Evolutionary conservation across 2,797 vertebrate genomes (phyloP).

Genomic region (Squalus acanthias): DNA sequence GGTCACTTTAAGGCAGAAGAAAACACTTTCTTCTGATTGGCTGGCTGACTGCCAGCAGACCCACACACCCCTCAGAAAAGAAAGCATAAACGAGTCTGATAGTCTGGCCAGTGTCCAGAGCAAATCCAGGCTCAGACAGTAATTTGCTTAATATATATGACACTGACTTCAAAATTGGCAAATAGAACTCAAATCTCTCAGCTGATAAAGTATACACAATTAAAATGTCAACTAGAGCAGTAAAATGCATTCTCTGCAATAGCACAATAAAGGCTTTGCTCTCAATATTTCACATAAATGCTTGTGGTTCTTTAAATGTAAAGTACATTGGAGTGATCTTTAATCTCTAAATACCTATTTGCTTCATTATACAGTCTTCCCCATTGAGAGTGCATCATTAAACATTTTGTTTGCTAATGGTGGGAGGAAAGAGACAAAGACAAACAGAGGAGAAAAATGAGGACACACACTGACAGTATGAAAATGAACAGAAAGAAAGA

Average conservation of each 20-base stretch:
- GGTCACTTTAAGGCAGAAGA: constrained; percentile 14
- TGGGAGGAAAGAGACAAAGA: neutral
- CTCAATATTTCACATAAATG: neutral
- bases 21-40: constrained; percentile 40
- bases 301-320: neutral
- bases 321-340: neutral
- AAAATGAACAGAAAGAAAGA: neutral
- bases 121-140: constrained; percentile 41
- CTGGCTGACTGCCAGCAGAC: constrained; percentile 37
- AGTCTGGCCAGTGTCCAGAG: constrained; percentile 39
- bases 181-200: constrained; percentile 26
- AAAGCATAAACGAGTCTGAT: constrained; percentile 39
- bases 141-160: constrained; percentile 37
- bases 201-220: neutral
- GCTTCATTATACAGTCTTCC: neutral
- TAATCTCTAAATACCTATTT: neutral
- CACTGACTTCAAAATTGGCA: constrained; percentile 26
- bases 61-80: constrained; percentile 40
- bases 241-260: neutral
- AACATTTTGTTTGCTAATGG: neutral
- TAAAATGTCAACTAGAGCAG: constrained; percentile 18
- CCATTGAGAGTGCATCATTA: neutral
- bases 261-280: constrained; percentile 2
- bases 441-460: neutral
- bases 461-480: neutral